Evolutionary conservation across 2,888 invertebrate species (phyloP).

Genomic region (Leptopilina syphax): DNA sequence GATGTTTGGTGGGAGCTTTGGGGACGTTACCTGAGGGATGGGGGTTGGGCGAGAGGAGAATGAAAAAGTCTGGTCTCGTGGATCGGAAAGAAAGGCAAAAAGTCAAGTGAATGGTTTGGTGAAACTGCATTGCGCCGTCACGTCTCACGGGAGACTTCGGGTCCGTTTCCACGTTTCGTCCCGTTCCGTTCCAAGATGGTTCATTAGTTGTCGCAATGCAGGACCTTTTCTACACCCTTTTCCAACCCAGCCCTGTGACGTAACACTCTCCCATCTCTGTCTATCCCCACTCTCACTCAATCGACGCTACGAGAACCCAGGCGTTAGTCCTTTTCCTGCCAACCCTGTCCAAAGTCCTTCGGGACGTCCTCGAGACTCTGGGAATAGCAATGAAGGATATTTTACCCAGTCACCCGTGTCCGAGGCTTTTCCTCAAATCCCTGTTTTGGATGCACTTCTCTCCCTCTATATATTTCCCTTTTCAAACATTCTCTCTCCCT

Average conservation of each 20-base stretch:
- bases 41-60: constrained; percentile 47
- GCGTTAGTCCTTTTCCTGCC: constrained; percentile 54
- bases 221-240: constrained; percentile 63
- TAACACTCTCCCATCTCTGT: not conserved
- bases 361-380: constrained; percentile 60
- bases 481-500: not conserved
- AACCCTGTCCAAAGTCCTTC: constrained; percentile 51
- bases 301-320: constrained; percentile 11
- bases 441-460: constrained; percentile 60
- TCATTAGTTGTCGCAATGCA: constrained; percentile 77
- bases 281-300: not conserved
- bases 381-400: constrained; percentile 71
- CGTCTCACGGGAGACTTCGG: constrained; percentile 73
- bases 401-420: constrained; percentile 69
- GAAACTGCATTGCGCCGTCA: constrained; percentile 76
- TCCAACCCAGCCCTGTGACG: constrained; percentile 40
- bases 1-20: not conserved
- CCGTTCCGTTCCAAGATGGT: constrained; percentile 73
- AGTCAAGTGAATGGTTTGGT: constrained; percentile 53
- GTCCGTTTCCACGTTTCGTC: constrained; percentile 57
- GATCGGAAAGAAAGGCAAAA: constrained; percentile 53
- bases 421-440: constrained; percentile 68
- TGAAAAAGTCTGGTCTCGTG: constrained; percentile 47
- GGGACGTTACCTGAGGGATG: constrained; percentile 9
- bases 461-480: constrained; percentile 16